Conservation (phyloP, 2,888 invertebrate genomes). For the Metacarcinus magister region DNA sequence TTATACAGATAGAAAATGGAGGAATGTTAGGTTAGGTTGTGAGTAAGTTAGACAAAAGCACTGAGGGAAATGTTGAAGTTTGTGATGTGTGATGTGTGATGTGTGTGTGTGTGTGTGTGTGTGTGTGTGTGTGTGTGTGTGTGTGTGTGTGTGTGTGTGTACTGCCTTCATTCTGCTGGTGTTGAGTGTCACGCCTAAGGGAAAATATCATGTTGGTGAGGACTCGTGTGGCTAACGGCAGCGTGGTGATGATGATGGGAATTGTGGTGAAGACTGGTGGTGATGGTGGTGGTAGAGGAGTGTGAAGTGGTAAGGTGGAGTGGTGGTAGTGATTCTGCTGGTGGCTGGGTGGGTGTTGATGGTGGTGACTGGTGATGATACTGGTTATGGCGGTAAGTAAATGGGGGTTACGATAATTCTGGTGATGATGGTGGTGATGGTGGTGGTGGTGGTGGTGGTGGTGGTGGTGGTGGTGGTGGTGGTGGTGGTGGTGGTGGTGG, state of each 20-base stretch:
- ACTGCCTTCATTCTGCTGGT: background rate
- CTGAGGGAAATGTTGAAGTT: background rate
- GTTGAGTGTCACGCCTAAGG: background rate
- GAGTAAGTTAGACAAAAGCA: background rate
- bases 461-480: background rate
- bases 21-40: background rate
- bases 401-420: too few relatives aligned
- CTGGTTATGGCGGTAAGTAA: background rate
- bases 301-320: background rate
- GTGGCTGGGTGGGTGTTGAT: background rate
- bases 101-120: background rate
- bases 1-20: background rate
- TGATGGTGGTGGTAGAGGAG: background rate
- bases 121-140: background rate
- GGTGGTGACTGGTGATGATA: background rate
- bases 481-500: background rate
- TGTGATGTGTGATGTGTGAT: background rate
- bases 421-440: background rate
- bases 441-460: background rate
- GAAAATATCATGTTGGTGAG: slow-evolving; percentile 36
- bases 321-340: background rate
- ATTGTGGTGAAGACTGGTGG: background rate
- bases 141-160: background rate
- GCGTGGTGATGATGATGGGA: background rate
- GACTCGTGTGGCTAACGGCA: background rate